These are phyloP conservation scores for Pseudopipra pipra DNA, from an alignment of 2,113 vertebrate species.

Conservation along the genomic window DNA sequence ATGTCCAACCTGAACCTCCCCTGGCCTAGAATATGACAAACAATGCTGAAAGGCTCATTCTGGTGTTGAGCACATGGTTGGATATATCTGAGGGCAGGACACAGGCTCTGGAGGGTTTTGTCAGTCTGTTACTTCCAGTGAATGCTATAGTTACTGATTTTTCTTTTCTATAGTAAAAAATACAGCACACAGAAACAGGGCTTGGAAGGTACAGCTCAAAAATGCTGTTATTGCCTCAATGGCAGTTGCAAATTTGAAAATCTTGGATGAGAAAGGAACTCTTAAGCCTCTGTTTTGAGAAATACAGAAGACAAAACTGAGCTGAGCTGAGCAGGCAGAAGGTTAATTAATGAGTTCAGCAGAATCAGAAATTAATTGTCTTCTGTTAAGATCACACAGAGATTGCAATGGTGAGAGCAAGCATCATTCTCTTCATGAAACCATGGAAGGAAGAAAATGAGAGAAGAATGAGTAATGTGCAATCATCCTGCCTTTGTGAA, in stretches of 20 bases:
- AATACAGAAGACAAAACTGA: background rate
- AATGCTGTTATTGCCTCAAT: background rate
- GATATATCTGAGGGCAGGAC: background rate
- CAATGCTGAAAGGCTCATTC: background rate
- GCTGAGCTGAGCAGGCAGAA: background rate
- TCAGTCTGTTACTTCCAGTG: background rate
- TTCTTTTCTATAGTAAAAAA: background rate
- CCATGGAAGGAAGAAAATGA: background rate
- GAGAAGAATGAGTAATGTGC: slow-evolving; percentile 9
- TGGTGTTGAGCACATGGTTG: background rate
- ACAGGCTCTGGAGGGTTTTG: background rate
- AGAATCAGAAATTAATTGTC: slow-evolving; percentile 49
- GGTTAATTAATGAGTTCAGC: slow-evolving; percentile 49
- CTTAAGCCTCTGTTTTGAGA: background rate
- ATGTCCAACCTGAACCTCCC: background rate
- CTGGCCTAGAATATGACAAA: background rate
- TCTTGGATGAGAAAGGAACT: background rate
- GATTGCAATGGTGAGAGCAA: background rate
- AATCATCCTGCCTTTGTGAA: slow-evolving; percentile 6
- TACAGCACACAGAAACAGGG: background rate
- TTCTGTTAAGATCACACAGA: background rate
- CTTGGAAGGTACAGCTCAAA: background rate
- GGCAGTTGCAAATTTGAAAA: background rate
- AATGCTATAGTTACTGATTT: background rate
- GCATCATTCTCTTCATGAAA: slow-evolving; percentile 2